Evolutionary conservation across 2,888 invertebrate species (phyloP), one percentile per base, ranked within the genome.

Genomic region (Gortyna flavago): DNA sequence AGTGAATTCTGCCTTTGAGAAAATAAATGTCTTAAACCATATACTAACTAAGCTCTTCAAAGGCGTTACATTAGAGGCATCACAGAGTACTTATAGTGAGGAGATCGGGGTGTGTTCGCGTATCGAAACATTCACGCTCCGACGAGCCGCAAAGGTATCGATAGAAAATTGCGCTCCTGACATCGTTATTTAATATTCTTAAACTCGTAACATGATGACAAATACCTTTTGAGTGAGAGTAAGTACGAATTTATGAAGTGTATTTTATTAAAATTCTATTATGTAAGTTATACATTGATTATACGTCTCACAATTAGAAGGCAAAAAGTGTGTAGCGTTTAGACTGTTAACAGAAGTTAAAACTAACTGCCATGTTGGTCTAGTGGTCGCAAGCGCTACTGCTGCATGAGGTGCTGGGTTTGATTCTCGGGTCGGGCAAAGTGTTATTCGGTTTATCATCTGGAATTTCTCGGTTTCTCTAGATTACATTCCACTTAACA

Each of bases 151-250:
- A 32, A 80, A 67, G 35, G 21, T 83, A 51, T 83, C 57, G 44
- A 77, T 57, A 71, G 25, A 71, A 79, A 71, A 71, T 64, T 62
- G 21, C 44, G 72, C 2, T 78, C 54, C 44, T 70, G 9, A 44
- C 41, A 54, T 77, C 25, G 13, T 44, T 62, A 44, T n/a, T 68
- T 54, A 68, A 67, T 66, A 41, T 51, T 79, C 1, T 48, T 67
- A 21, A 78, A 68, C 18, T 25, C 0, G 35, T 25, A 68, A 62
- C 32, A 35, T 35, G 51, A 35, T 62, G 38, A 32, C 38, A 59
- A 65, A 67, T 21, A 9, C 3, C 0, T 41, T 38, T 38, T 78
- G 21, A 9, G 32, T 18, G 2, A 38, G 11, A 32, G 29, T 44
- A 35, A 18, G 35, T 38, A 32, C 0, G 0, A 41, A 59, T 65